A percentile compares a stretch with the other conserved stretches of the same genome.
Evolutionary conservation across 2,888 invertebrate species (phyloP).

Genomic region (Caprella mutica): DNA sequence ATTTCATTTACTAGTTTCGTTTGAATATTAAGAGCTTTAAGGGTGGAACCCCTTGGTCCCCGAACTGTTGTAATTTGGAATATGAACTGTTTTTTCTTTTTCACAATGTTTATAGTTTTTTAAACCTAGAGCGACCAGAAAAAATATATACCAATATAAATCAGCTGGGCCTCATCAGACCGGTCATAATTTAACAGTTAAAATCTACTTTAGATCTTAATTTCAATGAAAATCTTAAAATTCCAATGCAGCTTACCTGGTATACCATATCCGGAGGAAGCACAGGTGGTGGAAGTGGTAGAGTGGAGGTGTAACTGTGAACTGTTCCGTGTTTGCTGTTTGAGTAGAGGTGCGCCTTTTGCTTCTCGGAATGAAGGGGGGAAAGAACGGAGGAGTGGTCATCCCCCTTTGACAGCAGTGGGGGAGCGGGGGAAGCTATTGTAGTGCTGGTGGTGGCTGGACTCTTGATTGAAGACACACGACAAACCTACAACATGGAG

Average conservation of each 20-base stretch:
- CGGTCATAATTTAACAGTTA: too few species aligned
- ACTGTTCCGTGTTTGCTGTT: background rate
- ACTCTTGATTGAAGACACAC: background rate
- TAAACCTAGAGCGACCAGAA: too few species aligned
- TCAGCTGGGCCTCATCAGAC: too few species aligned
- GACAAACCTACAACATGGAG: background rate
- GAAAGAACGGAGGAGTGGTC: background rate
- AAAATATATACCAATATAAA: too few species aligned
- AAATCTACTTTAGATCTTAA: too few species aligned
- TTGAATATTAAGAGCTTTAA: too few species aligned
- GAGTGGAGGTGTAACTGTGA: background rate
- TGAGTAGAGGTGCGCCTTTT: background rate
- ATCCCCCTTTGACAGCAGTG: slow-evolving; percentile 1
- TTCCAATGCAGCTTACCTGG: background rate
- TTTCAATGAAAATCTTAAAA: too few species aligned
- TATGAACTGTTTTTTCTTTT: too few species aligned
- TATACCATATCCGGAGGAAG: background rate
- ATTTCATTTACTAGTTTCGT: too few species aligned
- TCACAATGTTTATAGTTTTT: too few species aligned
- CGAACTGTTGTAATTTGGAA: too few species aligned
- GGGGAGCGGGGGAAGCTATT: background rate
- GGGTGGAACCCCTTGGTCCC: too few species aligned
- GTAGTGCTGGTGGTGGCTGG: background rate
- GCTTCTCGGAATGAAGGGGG: slow-evolving; percentile 6
- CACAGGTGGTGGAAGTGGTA: slow-evolving; percentile 1